These are phyloP conservation scores for Drosophila formosana DNA, from an alignment of 2,888 invertebrate genomes.

Conservation along the genomic window DNA sequence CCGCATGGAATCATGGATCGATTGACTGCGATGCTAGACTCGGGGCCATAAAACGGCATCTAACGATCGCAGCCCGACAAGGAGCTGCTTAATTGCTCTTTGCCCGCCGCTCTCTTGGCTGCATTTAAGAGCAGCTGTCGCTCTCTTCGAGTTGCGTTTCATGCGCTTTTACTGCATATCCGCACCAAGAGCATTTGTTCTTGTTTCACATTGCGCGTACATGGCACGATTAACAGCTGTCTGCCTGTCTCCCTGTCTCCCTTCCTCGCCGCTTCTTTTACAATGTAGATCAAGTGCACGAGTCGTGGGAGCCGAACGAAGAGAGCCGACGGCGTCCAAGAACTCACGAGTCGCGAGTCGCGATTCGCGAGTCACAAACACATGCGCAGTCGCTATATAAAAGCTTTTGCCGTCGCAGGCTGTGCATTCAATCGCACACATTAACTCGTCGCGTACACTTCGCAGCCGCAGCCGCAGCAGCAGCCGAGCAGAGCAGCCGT, in stretches of 20 bases:
- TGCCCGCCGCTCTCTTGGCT: conserved; percentile 12
- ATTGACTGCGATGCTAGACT: not conserved
- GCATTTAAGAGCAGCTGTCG: conserved; percentile 36
- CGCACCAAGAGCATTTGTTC: not conserved
- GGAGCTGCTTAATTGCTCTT: conserved; percentile 38
- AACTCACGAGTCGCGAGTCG: conserved; percentile 31
- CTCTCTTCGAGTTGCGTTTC: not conserved
- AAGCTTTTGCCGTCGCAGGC: conserved; percentile 44
- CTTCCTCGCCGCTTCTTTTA: not conserved
- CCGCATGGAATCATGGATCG: too few species aligned
- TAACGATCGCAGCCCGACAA: conserved; percentile 62
- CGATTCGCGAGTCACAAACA: conserved; percentile 34
- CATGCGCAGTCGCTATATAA: conserved; percentile 64
- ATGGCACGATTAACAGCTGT: conserved; percentile 48
- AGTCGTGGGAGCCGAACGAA: conserved; percentile 41
- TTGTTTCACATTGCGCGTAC: too few species aligned
- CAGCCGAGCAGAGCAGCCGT: conserved; percentile 19
- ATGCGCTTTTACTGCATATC: not conserved
- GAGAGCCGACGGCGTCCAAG: conserved; percentile 34
- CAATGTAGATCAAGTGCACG: conserved; percentile 58
- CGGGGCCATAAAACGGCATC: conserved; percentile 24
- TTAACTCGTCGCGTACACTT: conserved; percentile 68
- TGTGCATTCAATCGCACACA: conserved; percentile 71
- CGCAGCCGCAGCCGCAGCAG: conserved; percentile 41
- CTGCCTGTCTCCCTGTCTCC: not conserved